Evolutionary conservation across 2,797 vertebrate genomes (phyloP), one percentile per base, ranked within the genome.

Genomic region (Diplodus sargus): DNA sequence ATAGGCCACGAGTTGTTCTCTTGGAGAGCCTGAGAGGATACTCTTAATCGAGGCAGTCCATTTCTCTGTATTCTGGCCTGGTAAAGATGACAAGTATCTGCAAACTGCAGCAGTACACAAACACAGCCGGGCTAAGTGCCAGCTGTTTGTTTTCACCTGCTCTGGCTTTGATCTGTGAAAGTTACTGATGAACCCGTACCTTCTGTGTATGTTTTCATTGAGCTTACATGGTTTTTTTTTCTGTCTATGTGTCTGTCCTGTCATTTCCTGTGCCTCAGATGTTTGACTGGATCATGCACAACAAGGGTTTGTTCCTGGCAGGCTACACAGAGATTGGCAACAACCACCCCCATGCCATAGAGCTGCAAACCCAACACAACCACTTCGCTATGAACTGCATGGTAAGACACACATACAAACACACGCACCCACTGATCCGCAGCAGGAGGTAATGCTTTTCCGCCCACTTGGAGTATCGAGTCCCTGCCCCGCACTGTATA

Each of bases 271-370:
- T 77, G 48, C 70, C 14, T 89, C 94, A 99, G 98, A 99, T 99
- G 98, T 99, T 99, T 93, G 98, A 99, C 96, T 99, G 98, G 98
- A 99, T 99, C 95, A 96, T 98, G 94, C 98, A 99, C 96, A 99
- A 99, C 95, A 99, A 99, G 95, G 97, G 97, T 87, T 96, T 99
- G 89, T 99, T 99, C 94, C 95, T 99, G 93, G 98, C 98, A 77
- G 97, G 96, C 93, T 99, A 99, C 94, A 99, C 98, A 0, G 98
- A 99, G 92, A 99, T 99, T 0, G 98, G 98, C 84, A 97, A 97
- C 95, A 98, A 97, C 94, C 97, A 99, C 78, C 97, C 97, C 30
- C 98, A 99, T 0, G 97, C 98, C 0, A 94, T 97, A 91, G 98
- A 99, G 91, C 97, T 99, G 85, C 98, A 99, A 94, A 99, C 98